Evolutionary conservation across 2,797 vertebrate genomes (phyloP).

Genomic region (Chloroceryle amazona): DNA sequence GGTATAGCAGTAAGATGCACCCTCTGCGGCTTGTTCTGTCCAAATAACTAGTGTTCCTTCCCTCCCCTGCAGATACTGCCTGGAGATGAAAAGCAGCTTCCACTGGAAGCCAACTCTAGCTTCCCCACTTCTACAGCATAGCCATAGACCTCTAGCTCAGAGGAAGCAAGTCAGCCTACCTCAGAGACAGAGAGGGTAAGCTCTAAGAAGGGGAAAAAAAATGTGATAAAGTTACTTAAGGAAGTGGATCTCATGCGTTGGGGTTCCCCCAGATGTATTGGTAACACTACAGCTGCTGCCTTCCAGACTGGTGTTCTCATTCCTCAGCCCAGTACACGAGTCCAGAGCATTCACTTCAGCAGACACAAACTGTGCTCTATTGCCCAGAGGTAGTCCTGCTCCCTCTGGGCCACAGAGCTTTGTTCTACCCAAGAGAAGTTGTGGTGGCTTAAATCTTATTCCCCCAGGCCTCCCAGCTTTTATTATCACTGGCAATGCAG

Average conservation of each 20-base stretch:
- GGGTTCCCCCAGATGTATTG: neutral
- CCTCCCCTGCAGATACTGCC: slow-evolving; percentile 48
- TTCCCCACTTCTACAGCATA: slow-evolving; percentile 7
- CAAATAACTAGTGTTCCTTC: neutral
- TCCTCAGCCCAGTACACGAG: rapidly evolving
- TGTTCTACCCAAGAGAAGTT: rapidly evolving
- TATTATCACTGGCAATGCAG: too few relatives aligned
- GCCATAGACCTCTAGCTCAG: neutral
- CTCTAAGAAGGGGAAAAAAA: neutral
- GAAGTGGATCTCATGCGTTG: neutral
- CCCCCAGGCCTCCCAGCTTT: rapidly evolving
- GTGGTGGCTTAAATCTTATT: too few relatives aligned
- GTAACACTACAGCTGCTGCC: neutral
- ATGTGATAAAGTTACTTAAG: neutral
- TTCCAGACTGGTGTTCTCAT: rapidly evolving
- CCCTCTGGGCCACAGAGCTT: rapidly evolving
- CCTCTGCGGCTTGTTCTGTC: slow-evolving; percentile 25
- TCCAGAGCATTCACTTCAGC: neutral
- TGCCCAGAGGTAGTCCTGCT: neutral
- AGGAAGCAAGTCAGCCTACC: slow-evolving; percentile 38
- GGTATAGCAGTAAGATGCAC: neutral
- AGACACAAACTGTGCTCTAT: rapidly evolving
- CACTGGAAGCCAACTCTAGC: slow-evolving; percentile 36
- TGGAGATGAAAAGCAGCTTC: slow-evolving; percentile 53
- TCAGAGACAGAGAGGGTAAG: neutral